These are phyloP conservation scores for Plotosus lineatus DNA, from an alignment of 2,113 vertebrate genomes.

Conservation along the genomic window DNA sequence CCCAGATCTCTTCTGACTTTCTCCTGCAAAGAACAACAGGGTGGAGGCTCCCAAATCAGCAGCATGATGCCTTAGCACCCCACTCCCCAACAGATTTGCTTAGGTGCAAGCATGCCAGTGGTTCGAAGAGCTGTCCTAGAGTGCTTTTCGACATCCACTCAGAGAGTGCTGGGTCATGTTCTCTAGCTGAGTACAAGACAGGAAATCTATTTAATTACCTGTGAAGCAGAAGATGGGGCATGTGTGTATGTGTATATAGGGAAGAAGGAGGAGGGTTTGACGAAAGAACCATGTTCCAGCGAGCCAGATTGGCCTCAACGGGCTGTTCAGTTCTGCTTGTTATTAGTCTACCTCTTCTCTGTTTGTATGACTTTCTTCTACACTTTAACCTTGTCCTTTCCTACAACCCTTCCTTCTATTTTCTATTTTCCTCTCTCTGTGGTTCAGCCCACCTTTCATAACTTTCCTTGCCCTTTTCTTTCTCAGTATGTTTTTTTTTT, in stretches of 20 bases:
- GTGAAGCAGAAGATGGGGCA: constrained; percentile 93
- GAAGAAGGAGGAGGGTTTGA: constrained; percentile 74
- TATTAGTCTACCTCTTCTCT: not conserved
- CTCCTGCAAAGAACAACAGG: not conserved
- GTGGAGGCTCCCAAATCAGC: constrained; percentile 34
- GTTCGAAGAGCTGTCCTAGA: constrained; percentile 83
- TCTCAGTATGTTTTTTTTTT: constrained; percentile 4
- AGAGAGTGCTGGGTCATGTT: constrained; percentile 92
- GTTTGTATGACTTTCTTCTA: constrained; percentile 64
- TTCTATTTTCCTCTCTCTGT: constrained; percentile 30
- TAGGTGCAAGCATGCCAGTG: constrained; percentile 74
- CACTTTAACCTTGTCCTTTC: constrained; percentile 32
- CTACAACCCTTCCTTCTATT: constrained; percentile 23
- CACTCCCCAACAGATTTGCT: constrained; percentile 40
- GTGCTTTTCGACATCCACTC: constrained; percentile 82
- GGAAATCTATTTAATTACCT: constrained; percentile 99
- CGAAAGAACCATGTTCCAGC: constrained; percentile 83
- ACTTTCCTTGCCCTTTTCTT: constrained; percentile 38
- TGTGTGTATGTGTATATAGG: constrained; percentile 25
- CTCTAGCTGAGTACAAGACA: constrained; percentile 95
- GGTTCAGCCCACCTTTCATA: constrained; percentile 8
- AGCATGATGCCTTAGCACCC: constrained; percentile 59
- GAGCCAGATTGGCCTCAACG: constrained; percentile 45
- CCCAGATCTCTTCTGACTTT: not conserved
- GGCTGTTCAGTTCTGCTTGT: constrained; percentile 22